phyloP scores from a whole-genome alignment of 1,140 invertebrate species.

The Pseudomyrmex sp. region DNA sequence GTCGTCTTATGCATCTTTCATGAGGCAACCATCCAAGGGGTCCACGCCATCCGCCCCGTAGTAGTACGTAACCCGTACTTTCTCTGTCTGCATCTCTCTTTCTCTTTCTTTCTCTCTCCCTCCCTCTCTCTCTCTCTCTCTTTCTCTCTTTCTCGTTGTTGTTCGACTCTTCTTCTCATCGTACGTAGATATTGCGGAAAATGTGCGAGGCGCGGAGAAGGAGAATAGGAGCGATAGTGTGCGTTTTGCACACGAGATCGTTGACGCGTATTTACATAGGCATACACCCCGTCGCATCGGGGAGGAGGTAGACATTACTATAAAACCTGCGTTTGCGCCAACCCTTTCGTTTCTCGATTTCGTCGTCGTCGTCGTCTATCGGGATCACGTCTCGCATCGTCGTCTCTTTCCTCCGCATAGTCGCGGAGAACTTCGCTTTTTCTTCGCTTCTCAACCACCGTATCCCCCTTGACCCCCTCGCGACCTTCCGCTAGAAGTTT shows the following conservation, averaged over 20 bases:
- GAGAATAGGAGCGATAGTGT: background rate
- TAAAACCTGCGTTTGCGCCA: slow-evolving; percentile 47
- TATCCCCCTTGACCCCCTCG: slow-evolving; percentile 28
- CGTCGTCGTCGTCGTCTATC: slow-evolving; percentile 41
- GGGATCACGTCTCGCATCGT: slow-evolving; percentile 47
- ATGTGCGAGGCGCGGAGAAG: background rate
- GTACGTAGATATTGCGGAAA: slow-evolving; percentile 59
- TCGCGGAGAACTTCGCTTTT: slow-evolving; percentile 41
- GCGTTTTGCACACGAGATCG: slow-evolving; percentile 55
- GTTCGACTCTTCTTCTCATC: slow-evolving; percentile 34
- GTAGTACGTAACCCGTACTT: slow-evolving; percentile 64
- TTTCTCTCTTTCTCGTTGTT: slow-evolving; percentile 41
- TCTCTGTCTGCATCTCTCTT: slow-evolving; percentile 64
- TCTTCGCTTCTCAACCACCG: slow-evolving; percentile 24
- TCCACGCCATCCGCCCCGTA: slow-evolving; percentile 78
- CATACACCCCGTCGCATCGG: background rate
- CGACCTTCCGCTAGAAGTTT: slow-evolving; percentile 55
- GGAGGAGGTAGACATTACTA: slow-evolving; percentile 41
- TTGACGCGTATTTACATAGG: slow-evolving; percentile 58
- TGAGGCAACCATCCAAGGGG: slow-evolving; percentile 85
- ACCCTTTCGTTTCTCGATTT: slow-evolving; percentile 52
- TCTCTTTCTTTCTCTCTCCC: slow-evolving; percentile 50
- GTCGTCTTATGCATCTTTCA: slow-evolving; percentile 86
- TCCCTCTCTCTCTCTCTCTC: slow-evolving; percentile 62
- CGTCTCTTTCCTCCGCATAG: slow-evolving; percentile 10